These are phyloP conservation scores for Rhynchotus rufescens DNA, from an alignment of 2,797 vertebrate genomes.

Conservation along the genomic window DNA sequence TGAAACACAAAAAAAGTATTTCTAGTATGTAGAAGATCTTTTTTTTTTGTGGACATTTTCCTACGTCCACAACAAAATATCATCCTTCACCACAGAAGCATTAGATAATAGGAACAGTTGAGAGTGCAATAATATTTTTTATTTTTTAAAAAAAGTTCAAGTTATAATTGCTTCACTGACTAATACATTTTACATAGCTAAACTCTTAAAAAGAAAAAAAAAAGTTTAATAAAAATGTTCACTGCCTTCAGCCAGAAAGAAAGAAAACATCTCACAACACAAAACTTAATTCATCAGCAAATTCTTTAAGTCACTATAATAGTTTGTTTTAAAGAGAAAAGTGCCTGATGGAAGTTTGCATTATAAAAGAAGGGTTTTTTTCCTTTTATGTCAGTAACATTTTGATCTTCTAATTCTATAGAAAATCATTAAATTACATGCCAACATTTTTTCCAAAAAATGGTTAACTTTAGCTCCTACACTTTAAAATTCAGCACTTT, in stretches of 20 bases:
- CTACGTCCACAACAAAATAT: not conserved
- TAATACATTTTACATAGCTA: not conserved
- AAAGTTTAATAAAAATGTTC: not conserved
- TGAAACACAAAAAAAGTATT: not conserved
- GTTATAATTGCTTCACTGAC: not conserved
- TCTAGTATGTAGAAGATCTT: not conserved
- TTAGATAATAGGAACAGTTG: no score
- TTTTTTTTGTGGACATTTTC: not conserved
- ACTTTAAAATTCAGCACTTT: not conserved
- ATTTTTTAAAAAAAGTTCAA: not conserved
- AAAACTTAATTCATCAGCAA: not conserved
- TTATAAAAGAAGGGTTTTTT: not conserved
- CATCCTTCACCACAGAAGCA: not conserved
- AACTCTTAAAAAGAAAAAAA: not conserved
- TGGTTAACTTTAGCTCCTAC: not conserved
- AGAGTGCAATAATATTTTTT: no score
- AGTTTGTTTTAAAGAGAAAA: not conserved
- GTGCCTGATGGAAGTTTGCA: not conserved
- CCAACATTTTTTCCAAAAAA: not conserved
- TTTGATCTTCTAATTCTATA: not conserved
- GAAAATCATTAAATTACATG: not conserved
- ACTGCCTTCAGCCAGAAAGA: not conserved
- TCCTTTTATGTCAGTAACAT: not conserved
- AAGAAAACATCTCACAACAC: not conserved
- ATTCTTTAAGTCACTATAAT: not conserved